Conservation (phyloP, 2,888 invertebrate genomes). For the Ypsolopha sequella region DNA sequence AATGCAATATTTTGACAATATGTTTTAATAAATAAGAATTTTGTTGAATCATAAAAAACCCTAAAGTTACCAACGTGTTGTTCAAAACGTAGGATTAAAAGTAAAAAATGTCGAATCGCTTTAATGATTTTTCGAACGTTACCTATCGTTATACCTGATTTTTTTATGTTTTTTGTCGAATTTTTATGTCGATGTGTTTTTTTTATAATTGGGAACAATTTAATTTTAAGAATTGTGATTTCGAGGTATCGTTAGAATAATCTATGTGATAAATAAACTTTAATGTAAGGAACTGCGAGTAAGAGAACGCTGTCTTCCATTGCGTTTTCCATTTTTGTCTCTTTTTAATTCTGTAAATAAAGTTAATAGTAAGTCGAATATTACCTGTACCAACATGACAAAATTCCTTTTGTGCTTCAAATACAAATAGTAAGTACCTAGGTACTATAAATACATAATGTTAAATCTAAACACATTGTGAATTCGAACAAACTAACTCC, state of each 20-base stretch:
- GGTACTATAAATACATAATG: neutral
- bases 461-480: too few relatives aligned
- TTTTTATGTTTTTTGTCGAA: conserved; percentile 45
- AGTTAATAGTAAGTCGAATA: conserved; percentile 30
- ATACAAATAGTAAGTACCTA: neutral
- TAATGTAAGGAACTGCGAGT: neutral
- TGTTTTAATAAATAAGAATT: conserved; percentile 7
- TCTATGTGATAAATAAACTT: conserved; percentile 50
- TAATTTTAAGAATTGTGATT: conserved; percentile 65
- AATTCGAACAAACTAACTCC: too few relatives aligned
- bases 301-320: conserved; percentile 58
- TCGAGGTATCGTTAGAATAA: conserved; percentile 55
- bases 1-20: conserved; percentile 23
- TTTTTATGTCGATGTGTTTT: conserved; percentile 36
- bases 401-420: conserved; percentile 1
- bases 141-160: conserved; percentile 64
- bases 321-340: conserved; percentile 44
- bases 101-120: conserved; percentile 45
- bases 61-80: conserved; percentile 66
- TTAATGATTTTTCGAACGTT: conserved; percentile 59
- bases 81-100: conserved; percentile 53
- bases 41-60: conserved; percentile 33
- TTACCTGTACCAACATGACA: neutral
- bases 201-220: conserved; percentile 61
- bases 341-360: conserved; percentile 36